Percentiles rank a stretch among this genome's conserved stretches.
Evolutionary conservation across 2,888 invertebrate genomes (phyloP).

Genomic region (Pandemis cinnamomeana): DNA sequence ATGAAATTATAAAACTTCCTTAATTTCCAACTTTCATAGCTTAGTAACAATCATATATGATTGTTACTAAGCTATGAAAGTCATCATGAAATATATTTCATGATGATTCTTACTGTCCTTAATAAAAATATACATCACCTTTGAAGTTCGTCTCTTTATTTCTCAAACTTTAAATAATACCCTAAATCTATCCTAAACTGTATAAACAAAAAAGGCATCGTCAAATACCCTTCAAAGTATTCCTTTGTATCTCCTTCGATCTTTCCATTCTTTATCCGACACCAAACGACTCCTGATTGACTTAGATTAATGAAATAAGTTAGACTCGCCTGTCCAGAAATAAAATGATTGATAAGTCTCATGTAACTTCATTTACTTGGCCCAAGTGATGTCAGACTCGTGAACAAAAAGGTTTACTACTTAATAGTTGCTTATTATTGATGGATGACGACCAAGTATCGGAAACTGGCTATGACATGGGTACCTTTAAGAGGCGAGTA

Average conservation of each 20-base stretch:
- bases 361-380: conserved; percentile 6
- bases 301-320: conserved; percentile 22
- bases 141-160: too few species aligned
- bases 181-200: conserved; percentile 5
- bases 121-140: too few species aligned
- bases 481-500: too few species aligned
- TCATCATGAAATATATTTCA: too few species aligned
- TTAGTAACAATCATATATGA: too few species aligned
- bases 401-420: background rate
- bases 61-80: too few species aligned
- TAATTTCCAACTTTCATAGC: too few species aligned
- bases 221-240: conserved; percentile 10
- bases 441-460: too few species aligned
- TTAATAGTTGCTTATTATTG: background rate
- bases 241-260: conserved; percentile 10
- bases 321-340: conserved; percentile 11
- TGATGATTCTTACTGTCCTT: too few species aligned
- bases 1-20: too few species aligned
- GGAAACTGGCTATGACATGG: too few species aligned
- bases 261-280: conserved; percentile 3
- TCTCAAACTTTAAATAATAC: background rate
- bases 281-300: conserved; percentile 11
- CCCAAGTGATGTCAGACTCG: conserved; percentile 5
- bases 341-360: conserved; percentile 19
- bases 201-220: conserved; percentile 3